phyloP scores from a whole-genome alignment of 2,113 vertebrate genomes.

The Leptobrachium ailaonicum region DNA sequence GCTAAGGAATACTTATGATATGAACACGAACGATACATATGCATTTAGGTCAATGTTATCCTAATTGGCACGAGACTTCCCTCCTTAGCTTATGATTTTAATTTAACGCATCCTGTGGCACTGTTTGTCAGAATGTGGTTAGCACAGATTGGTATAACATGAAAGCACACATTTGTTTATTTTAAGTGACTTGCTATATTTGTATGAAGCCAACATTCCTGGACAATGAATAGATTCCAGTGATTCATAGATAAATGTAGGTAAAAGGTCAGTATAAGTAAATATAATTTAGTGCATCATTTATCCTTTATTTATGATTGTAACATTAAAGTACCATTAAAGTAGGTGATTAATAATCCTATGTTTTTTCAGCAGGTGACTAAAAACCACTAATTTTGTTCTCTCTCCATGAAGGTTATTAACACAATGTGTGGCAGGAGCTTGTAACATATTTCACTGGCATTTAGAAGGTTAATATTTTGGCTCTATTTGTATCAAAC shows the following conservation, averaged over 20 bases:
- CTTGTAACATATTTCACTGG: no score
- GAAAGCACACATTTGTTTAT: slow-evolving; percentile 73
- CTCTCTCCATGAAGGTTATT: no score
- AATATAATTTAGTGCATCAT: not conserved
- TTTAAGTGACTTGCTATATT: slow-evolving; percentile 71
- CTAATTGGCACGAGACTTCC: slow-evolving; percentile 13
- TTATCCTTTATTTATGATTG: not conserved
- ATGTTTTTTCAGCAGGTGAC: no score
- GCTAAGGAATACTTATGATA: not conserved
- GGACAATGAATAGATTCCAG: slow-evolving; percentile 65
- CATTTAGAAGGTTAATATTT: no score
- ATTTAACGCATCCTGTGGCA: slow-evolving; percentile 77
- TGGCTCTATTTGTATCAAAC: no score
- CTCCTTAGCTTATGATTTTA: slow-evolving; percentile 69
- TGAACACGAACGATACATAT: not conserved
- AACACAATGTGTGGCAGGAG: no score
- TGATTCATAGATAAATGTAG: slow-evolving; percentile 73
- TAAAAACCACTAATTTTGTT: no score
- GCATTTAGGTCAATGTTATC: not conserved
- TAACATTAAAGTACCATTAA: not conserved
- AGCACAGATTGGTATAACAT: slow-evolving; percentile 67
- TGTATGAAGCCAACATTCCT: slow-evolving; percentile 77
- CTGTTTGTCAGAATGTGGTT: slow-evolving; percentile 73
- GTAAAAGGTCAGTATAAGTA: slow-evolving; percentile 71
- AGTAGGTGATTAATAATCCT: no score